Conservation (phyloP, 1,140 invertebrate species). For the Dendroctonus valens region DNA sequence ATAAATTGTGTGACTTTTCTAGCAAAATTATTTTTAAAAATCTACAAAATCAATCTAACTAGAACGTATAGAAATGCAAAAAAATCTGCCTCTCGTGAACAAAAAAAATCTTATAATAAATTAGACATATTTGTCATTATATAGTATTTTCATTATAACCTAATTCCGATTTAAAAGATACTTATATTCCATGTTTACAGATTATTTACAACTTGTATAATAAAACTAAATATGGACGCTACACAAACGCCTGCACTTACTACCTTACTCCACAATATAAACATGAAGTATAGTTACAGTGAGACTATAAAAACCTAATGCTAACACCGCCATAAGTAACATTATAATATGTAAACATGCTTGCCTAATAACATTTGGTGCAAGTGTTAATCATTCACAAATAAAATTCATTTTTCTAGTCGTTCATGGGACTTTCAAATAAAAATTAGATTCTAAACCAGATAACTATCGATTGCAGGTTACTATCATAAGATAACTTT, state of each 20-base stretch:
- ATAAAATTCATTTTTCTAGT: no score
- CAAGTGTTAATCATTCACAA: no score
- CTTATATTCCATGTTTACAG: conserved; percentile 33
- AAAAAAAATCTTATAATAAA: conserved; percentile 17
- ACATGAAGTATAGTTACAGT: background rate
- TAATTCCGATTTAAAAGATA: conserved; percentile 35
- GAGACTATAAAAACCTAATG: background rate
- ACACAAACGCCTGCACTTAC: conserved; percentile 7
- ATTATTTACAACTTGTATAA: conserved; percentile 36
- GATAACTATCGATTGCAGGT: no score
- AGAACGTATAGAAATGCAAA: conserved; percentile 42
- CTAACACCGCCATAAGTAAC: background rate
- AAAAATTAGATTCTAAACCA: no score
- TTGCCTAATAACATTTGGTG: no score
- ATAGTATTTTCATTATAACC: conserved; percentile 32
- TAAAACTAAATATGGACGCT: conserved; percentile 11
- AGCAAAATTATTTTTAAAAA: conserved; percentile 15
- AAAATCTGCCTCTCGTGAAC: conserved; percentile 23
- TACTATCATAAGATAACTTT: no score
- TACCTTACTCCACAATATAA: conserved; percentile 13
- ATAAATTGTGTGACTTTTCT: background rate
- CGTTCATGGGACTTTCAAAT: no score
- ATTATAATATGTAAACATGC: background rate
- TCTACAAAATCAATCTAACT: conserved; percentile 32
- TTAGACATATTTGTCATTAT: conserved; percentile 25